These are phyloP conservation scores for Hedya salicella DNA, from an alignment of 2,888 invertebrate species.

Conservation along the genomic window DNA sequence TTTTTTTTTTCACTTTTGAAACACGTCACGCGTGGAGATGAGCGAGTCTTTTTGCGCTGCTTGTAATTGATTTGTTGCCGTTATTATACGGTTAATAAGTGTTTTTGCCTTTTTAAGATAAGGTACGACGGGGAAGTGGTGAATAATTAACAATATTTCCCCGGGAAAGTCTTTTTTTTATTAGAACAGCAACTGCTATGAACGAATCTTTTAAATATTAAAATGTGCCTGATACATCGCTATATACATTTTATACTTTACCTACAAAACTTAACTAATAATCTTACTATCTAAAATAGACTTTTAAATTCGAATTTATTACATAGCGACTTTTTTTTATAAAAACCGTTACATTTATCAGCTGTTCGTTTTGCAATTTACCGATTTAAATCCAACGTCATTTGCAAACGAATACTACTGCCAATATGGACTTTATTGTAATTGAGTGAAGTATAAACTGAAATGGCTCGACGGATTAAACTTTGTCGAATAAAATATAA, in stretches of 20 bases:
- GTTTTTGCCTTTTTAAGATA: neutral
- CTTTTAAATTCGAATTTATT: neutral
- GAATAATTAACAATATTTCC: no score
- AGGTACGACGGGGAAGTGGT: no score
- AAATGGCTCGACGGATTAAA: constrained; percentile 5
- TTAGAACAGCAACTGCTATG: no score
- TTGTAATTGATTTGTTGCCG: constrained; percentile 40
- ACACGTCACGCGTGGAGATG: constrained; percentile 64
- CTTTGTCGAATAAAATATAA: constrained; percentile 16
- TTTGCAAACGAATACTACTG: constrained; percentile 51
- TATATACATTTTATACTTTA: no score
- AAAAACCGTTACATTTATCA: constrained; percentile 78
- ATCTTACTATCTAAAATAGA: no score
- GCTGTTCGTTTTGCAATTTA: constrained; percentile 66
- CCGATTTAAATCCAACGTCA: constrained; percentile 60
- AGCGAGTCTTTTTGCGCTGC: constrained; percentile 23
- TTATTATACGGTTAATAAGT: neutral
- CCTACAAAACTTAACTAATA: no score
- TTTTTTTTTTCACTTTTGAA: constrained; percentile 77
- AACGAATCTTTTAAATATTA: no score
- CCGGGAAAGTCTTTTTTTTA: no score
- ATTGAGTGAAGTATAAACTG: constrained; percentile 34
- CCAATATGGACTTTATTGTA: constrained; percentile 51
- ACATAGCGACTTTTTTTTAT: neutral
- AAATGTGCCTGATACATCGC: no score